Percentiles rank a stretch among this genome's conserved stretches.
Conservation (phyloP, 2,113 vertebrate genomes). For the Syrmaticus mikado region DNA sequence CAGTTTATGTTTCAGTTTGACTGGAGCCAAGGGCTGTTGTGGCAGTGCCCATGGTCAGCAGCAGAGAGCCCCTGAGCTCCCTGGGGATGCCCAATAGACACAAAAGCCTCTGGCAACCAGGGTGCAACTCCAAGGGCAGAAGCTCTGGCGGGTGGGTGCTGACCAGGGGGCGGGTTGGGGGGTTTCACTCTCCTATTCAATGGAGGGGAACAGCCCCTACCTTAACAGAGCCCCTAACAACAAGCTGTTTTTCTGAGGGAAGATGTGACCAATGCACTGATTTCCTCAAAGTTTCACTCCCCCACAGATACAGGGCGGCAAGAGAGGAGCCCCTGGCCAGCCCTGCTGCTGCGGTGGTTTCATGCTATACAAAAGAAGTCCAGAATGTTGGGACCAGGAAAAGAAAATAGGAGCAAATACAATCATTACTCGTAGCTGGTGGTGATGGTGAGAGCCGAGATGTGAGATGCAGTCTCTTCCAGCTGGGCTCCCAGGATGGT, state of each 20-base stretch:
- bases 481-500: neutral
- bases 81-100: neutral
- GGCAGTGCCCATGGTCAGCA: neutral
- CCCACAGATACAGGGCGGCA: conserved; percentile 65
- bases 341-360: conserved; percentile 67
- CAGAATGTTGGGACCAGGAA: conserved; percentile 56
- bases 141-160: neutral
- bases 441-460: neutral
- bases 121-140: neutral
- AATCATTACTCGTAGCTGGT: neutral
- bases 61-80: accelerated
- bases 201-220: neutral
- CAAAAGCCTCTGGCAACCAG: neutral
- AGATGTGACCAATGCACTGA: neutral
- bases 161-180: neutral
- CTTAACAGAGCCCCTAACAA: neutral
- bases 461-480: neutral
- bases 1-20: neutral
- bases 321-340: conserved; percentile 62
- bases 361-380: conserved; percentile 59
- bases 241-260: neutral
- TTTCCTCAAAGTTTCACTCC: conserved; percentile 66
- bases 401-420: conserved; percentile 41
- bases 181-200: accelerated
- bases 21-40: neutral